These are phyloP conservation scores for Cheilosia variabilis DNA, from an alignment of 2,888 invertebrate species.

Conservation along the genomic window DNA sequence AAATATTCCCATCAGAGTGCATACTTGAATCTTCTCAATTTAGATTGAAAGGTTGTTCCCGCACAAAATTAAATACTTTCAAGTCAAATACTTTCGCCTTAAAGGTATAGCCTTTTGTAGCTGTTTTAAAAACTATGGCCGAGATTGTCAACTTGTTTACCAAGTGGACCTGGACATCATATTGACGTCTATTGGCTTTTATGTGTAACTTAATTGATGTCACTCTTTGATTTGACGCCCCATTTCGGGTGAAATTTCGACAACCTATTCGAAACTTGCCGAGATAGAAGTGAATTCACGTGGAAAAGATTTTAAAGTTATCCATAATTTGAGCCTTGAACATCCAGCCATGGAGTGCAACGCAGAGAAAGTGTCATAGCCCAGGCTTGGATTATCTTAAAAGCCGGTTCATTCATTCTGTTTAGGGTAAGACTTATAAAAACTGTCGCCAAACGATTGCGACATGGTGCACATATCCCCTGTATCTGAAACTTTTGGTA, in stretches of 20 bases:
- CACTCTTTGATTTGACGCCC: no score
- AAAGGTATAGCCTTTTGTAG: neutral
- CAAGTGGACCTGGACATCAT: neutral
- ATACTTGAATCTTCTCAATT: constrained; percentile 5
- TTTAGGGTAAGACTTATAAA: no score
- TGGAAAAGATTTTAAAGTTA: no score
- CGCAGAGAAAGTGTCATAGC: no score
- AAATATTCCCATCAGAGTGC: constrained; percentile 18
- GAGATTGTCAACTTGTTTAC: neutral
- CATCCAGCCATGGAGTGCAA: no score
- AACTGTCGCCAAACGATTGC: neutral
- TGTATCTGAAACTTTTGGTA: no score
- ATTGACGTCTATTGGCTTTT: neutral
- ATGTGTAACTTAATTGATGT: neutral
- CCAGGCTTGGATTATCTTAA: no score
- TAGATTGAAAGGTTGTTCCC: constrained; percentile 9
- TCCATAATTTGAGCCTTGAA: no score
- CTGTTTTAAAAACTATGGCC: neutral
- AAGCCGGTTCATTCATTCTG: no score
- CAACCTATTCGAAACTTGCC: no score
- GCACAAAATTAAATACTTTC: neutral
- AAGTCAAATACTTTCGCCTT: neutral
- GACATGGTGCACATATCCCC: neutral
- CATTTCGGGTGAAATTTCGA: no score
- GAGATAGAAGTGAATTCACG: no score